Percentiles rank a stretch among this genome's conserved stretches.
These are phyloP conservation scores for Neoascia interrupta DNA, from an alignment of 2,888 invertebrate genomes.

Conservation along the genomic window DNA sequence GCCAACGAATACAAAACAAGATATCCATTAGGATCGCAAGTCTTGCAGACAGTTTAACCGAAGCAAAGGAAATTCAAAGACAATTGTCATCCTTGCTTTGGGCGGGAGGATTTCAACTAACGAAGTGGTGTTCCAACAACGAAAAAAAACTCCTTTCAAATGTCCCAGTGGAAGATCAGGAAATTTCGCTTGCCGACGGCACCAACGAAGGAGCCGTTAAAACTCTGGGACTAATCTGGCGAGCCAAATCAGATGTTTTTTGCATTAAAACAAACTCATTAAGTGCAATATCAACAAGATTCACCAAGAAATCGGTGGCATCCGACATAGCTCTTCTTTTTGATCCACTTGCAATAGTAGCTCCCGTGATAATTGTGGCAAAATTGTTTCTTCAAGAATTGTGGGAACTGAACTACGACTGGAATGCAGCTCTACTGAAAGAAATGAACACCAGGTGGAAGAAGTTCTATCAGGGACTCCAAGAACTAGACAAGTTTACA, in stretches of 20 bases:
- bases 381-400: constrained; percentile 22
- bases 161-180: constrained; percentile 24
- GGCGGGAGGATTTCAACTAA: constrained; percentile 19
- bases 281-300: neutral
- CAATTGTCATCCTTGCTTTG: constrained; percentile 4
- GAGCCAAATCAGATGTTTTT: constrained; percentile 32
- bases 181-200: constrained; percentile 3
- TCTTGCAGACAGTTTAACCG: constrained; percentile 15
- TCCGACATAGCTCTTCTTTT: constrained; percentile 28
- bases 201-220: constrained; percentile 9
- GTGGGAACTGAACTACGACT: constrained; percentile 12
- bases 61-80: constrained; percentile 29
- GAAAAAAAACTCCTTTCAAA: constrained; percentile 14
- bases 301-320: constrained; percentile 11
- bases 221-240: constrained; percentile 42
- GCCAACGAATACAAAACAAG: neutral
- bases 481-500: neutral
- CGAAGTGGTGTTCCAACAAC: constrained; percentile 38
- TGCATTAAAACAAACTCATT: constrained; percentile 31
- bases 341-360: constrained; percentile 22
- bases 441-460: constrained; percentile 7
- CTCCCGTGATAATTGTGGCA: neutral
- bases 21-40: constrained; percentile 64
- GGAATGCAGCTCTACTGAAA: neutral
- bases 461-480: constrained; percentile 4